A percentile compares a stretch with the other conserved stretches of the same genome.
phyloP scores from a whole-genome alignment of 2,888 invertebrate species.

The Eupelmus urozonus region DNA sequence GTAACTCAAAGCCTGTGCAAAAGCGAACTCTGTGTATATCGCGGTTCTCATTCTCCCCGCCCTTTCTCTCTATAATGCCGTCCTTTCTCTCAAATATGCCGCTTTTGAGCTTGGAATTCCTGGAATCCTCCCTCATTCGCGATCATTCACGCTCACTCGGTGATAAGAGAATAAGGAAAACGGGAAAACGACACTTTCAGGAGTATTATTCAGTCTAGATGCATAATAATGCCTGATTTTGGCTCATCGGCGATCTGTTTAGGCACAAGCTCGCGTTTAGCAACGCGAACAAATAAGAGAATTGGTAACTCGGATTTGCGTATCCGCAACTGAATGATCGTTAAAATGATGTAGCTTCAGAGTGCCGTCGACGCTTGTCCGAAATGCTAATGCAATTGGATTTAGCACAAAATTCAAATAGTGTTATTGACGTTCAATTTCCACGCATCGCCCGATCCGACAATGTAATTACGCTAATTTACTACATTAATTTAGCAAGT shows the following conservation, averaged over 20 bases:
- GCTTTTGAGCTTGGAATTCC: too few relatives aligned
- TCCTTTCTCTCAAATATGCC: too few relatives aligned
- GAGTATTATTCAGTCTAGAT: too few relatives aligned
- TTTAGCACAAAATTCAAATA: constrained; percentile 20
- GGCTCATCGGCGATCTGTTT: too few relatives aligned
- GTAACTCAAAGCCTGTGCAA: constrained; percentile 33
- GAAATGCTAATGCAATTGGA: background rate
- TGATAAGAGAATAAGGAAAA: too few relatives aligned
- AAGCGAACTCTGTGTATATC: constrained; percentile 16
- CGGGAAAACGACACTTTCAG: too few relatives aligned
- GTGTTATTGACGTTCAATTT: constrained; percentile 31
- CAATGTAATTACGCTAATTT: constrained; percentile 37
- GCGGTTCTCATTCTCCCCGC: constrained; percentile 3
- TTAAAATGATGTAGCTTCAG: constrained; percentile 23
- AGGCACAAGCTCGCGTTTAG: too few relatives aligned
- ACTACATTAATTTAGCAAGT: constrained; percentile 16
- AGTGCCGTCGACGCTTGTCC: too few relatives aligned
- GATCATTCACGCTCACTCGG: background rate
- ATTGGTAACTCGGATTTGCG: background rate
- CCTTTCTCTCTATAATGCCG: too few relatives aligned
- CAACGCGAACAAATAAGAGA: too few relatives aligned
- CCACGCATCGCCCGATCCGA: background rate
- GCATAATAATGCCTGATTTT: too few relatives aligned
- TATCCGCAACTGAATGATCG: background rate
- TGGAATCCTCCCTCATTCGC: background rate